Base-by-base conservation (phyloP, 2,797 vertebrate species). In the Furcifer pardalis region DNA sequence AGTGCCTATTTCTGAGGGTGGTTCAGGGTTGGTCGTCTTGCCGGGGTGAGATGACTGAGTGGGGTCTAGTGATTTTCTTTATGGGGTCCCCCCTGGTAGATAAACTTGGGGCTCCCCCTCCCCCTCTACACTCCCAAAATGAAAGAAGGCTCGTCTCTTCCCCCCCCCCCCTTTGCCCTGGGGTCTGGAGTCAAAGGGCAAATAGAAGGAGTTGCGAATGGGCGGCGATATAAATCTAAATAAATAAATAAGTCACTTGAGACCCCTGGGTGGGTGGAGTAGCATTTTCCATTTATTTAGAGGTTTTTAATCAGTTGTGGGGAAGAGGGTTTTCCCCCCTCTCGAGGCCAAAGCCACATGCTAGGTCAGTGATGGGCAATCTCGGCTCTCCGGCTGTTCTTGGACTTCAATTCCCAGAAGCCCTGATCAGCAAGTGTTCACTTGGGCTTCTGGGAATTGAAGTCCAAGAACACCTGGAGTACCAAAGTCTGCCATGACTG, bases 101-200 rank as follows among this genome's bases (percentile, higher is more conserved):
- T 62, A 40, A 37, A n/a, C 13, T 4, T 1, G 7, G 1, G 35
- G 63, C 10, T 32, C 42, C 25, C n/a, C 21, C 7, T 37, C 15
- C 9, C 30, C 76, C 37, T 6, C 19, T 19, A 30, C 62, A 30
- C 71, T 23, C 52, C 37, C 5, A 19, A 56, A 15, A 56, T 56
- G 42, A 4, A 30, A 79, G 78, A 65, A 60, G 81, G 72, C 82
- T 75, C 63, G 71, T 9, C 62, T 77, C 71, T 69, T 76, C 21
- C 13, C 56, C 37, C 60, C 52, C 52, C 63, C 27, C n/a, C n/a
- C n/a, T n/a, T n/a, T 37, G n/a, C 21, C 35, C 68, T 37, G 25
- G n/a, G 60, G 2, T 32, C n/a, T 35, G 59, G 56, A 30, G 40
- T n/a, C 8, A 15, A 19, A 6, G 17, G 74, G 27, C 10, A 25